These are phyloP conservation scores for Notodonta dromedarius DNA, from an alignment of 2,888 invertebrate genomes.

Conservation along the genomic window DNA sequence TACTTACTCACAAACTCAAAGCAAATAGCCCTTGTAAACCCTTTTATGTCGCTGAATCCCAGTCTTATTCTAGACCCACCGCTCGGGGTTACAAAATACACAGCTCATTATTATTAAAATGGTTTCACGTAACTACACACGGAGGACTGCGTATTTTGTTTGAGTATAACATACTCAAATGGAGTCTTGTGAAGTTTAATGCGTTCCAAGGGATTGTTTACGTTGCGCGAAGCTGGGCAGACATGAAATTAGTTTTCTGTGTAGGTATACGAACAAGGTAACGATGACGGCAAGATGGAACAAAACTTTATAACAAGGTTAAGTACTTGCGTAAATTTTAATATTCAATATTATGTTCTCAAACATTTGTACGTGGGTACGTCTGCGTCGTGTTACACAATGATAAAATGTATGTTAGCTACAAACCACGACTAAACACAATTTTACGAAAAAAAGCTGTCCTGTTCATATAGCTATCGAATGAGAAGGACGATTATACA, in stretches of 20 bases:
- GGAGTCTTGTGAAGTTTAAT: conserved; percentile 43
- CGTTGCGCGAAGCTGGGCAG: conserved; percentile 29
- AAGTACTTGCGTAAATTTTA: too few relatives aligned
- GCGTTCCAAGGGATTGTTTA: conserved; percentile 41
- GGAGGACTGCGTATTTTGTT: conserved; percentile 26
- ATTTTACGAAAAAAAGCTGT: too few relatives aligned
- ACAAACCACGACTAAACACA: too few relatives aligned
- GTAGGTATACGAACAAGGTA: conserved; percentile 18
- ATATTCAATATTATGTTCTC: too few relatives aligned
- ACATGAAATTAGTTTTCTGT: conserved; percentile 40
- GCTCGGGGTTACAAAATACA: not conserved
- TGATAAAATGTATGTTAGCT: too few relatives aligned
- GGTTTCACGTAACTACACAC: conserved; percentile 30
- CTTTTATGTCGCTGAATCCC: conserved; percentile 5
- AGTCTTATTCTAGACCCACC: not conserved
- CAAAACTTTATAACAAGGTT: too few relatives aligned
- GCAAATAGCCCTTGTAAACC: not conserved
- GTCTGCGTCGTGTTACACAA: too few relatives aligned
- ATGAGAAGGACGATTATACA: not conserved
- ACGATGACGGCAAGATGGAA: not conserved
- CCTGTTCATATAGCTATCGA: too few relatives aligned
- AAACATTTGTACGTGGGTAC: too few relatives aligned
- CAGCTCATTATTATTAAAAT: conserved; percentile 21
- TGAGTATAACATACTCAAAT: conserved; percentile 31
- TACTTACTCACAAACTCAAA: not conserved